Evolutionary conservation across 2,113 vertebrate genomes (phyloP).

Genomic region (Catharus bicknelli): DNA sequence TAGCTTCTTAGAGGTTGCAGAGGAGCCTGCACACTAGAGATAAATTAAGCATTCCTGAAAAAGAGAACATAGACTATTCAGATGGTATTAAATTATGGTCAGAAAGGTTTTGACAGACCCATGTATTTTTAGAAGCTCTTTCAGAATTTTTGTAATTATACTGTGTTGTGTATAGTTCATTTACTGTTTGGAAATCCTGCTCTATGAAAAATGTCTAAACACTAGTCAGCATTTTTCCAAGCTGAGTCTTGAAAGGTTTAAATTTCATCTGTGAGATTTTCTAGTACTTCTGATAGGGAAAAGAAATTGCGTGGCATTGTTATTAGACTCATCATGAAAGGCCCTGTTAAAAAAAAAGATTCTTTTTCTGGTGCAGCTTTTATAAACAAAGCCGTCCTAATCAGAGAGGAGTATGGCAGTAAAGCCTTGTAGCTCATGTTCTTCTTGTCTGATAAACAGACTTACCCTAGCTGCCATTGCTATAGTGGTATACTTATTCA

Average conservation of each 20-base stretch:
- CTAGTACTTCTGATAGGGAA: neutral
- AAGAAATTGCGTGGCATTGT: neutral
- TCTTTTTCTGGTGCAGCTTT: neutral
- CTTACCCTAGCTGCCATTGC: neutral
- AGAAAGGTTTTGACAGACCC: neutral
- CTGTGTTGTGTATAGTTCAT: neutral
- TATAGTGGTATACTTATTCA: neutral
- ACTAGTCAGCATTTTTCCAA: neutral
- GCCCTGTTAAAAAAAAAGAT: neutral
- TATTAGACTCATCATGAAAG: neutral
- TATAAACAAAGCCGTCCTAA: neutral
- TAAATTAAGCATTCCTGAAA: neutral
- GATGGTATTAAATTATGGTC: neutral
- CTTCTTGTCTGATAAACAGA: constrained; percentile 13
- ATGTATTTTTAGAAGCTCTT: neutral
- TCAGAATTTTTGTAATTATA: neutral
- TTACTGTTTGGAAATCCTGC: neutral
- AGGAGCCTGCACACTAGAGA: neutral
- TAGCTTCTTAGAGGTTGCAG: neutral
- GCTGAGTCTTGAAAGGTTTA: neutral
- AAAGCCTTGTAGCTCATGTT: neutral
- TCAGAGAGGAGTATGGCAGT: neutral
- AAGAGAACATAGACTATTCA: rapidly evolving
- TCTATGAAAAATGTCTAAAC: neutral
- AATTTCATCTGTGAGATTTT: neutral